A percentile compares a stretch with the other conserved stretches of the same genome.
These are phyloP conservation scores for Neodiprion fabricii DNA, from an alignment of 1,140 invertebrate species.

Conservation along the genomic window DNA sequence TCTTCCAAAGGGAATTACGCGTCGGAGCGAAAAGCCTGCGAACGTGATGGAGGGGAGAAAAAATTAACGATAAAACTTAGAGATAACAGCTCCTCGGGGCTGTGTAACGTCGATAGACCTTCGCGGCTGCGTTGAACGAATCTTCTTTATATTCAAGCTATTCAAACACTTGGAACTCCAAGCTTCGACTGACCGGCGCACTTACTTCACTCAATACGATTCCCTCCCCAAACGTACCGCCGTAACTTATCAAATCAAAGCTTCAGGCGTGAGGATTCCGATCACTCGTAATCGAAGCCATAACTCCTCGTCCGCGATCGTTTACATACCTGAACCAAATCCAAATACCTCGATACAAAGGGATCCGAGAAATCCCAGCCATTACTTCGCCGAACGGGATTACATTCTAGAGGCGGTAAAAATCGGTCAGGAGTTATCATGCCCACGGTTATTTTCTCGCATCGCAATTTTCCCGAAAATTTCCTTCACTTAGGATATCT, in stretches of 20 bases:
- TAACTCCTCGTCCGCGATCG: not conserved
- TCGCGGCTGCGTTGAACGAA: not conserved
- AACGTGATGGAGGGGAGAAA: not conserved
- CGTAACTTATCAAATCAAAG: not conserved
- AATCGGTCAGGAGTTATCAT: too few relatives aligned
- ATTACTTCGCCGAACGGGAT: too few relatives aligned
- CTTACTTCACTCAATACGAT: not conserved
- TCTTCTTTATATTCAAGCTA: not conserved
- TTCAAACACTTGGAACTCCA: not conserved
- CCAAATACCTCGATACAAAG: too few relatives aligned
- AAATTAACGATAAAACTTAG: slow-evolving; percentile 1
- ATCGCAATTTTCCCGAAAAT: too few relatives aligned
- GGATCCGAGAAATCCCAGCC: too few relatives aligned
- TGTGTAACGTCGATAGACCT: slow-evolving; percentile 2
- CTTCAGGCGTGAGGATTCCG: not conserved
- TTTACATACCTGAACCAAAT: too few relatives aligned
- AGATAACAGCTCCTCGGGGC: slow-evolving; percentile 3
- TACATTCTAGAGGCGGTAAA: too few relatives aligned
- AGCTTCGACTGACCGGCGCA: not conserved
- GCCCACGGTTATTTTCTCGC: too few relatives aligned
- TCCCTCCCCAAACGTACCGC: not conserved
- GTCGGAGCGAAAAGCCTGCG: not conserved
- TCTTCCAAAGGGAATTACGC: not conserved
- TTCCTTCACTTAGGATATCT: too few relatives aligned
- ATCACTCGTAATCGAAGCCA: slow-evolving; percentile 3